phyloP scores from a whole-genome alignment of 1,140 invertebrate genomes.

The Drosophila nebulosa region DNA sequence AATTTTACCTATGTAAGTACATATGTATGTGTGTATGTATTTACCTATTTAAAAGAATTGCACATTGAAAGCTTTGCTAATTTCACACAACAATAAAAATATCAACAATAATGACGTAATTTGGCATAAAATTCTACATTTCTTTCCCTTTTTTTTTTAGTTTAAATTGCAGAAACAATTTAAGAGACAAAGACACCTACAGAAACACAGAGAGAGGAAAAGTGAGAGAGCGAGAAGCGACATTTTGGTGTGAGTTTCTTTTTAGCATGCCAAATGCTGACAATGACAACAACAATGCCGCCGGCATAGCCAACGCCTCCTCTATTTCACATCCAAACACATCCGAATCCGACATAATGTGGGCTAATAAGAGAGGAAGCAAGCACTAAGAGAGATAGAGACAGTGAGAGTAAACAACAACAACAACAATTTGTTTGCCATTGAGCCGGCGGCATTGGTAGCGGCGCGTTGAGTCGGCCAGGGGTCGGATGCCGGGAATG shows the following conservation, averaged over 20 bases:
- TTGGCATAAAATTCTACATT: conserved; percentile 57
- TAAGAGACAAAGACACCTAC: conserved; percentile 9
- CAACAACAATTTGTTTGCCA: conserved; percentile 9
- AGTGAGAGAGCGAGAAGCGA: not conserved
- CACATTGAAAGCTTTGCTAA: conserved; percentile 25
- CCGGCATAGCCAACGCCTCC: conserved; percentile 17
- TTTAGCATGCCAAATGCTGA: conserved; percentile 25
- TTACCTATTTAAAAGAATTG: conserved; percentile 1
- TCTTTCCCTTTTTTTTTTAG: not conserved
- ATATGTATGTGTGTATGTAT: not conserved
- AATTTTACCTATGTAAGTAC: not conserved
- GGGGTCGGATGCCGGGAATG: not conserved
- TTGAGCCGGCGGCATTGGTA: conserved; percentile 14
- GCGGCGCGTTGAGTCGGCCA: not conserved
- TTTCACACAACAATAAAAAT: conserved; percentile 16
- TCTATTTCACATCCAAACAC: conserved; percentile 54
- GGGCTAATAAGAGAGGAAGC: conserved; percentile 44
- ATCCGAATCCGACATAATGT: conserved; percentile 51
- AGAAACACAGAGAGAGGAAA: conserved; percentile 18
- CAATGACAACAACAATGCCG: conserved; percentile 27
- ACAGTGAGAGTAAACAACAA: conserved; percentile 8
- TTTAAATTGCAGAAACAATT: conserved; percentile 33
- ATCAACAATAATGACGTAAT: conserved; percentile 59
- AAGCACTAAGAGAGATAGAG: not conserved
- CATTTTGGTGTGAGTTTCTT: conserved; percentile 1